Base-by-base conservation (phyloP, 1,140 invertebrate species). In the Teleopsis dalmanni region DNA sequence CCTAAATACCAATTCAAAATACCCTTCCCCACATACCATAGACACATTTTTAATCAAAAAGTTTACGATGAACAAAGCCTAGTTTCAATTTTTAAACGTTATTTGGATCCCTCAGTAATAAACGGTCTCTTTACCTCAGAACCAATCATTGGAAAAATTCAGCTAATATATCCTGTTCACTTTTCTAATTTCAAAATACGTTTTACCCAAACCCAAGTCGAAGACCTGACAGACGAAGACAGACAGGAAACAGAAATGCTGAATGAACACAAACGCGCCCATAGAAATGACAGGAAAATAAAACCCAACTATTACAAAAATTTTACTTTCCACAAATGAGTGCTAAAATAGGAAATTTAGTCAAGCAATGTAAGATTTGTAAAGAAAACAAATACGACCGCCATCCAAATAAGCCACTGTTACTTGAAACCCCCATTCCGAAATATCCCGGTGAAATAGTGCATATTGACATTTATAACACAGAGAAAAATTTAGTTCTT, bases 31-130 rank as follows among this genome's bases (percentile, higher is more conserved):
- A 42, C 67, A 50, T 45, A 75, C 4, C 51, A 62, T 0, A 46
- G 71, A 31, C 76, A 35, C 74, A 67, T 54, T 45, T 67, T 43
- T 63, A 64, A 43, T 37, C 60, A 51, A 58, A 73, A n/a, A 27
- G 26, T 26, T 53, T 57, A 16, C 55, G 52, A 22, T 48, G 46
- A 14, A 57, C 56, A 14, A 54, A 42, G 36, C 8, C 23, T 23
- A 57, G 60, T 48, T 10, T 25, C 23, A 27, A 14, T 18, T 27
- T 9, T 35, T 11, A 49, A 49, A 29, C 50, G 43, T 47, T 33
- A 41, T 23, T 38, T 55, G 1, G 46, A 53, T 29, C 46, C 47
- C 22, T 40, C 26, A 1, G 40, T 50, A 14, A 49, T 53, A n/a
- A 51, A 55, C 21, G 42, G 29, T 16, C 44, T 53, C 7, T 34